phyloP scores from a whole-genome alignment of 2,888 invertebrate genomes.

The Cotesia congregata region DNA sequence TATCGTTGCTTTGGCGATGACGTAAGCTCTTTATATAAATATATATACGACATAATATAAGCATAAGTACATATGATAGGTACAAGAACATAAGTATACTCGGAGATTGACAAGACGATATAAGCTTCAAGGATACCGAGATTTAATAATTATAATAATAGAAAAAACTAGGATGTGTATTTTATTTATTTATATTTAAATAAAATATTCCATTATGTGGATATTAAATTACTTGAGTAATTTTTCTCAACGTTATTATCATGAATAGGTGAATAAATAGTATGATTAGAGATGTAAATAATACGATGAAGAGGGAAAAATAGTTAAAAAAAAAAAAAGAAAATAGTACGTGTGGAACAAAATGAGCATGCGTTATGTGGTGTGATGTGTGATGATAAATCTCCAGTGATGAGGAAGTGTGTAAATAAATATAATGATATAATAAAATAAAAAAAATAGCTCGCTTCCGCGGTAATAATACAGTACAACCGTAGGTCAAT shows the following conservation, averaged over 20 bases:
- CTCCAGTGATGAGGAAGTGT: not conserved
- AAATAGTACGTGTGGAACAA: not conserved
- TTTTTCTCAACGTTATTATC: not conserved
- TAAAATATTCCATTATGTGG: not conserved
- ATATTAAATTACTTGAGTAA: not conserved
- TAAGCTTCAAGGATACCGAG: not conserved
- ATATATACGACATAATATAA: not conserved
- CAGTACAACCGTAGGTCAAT: conserved; percentile 10
- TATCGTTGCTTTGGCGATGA: not conserved
- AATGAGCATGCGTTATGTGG: not conserved
- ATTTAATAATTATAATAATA: not conserved
- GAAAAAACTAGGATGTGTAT: not conserved
- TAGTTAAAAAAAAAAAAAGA: not conserved
- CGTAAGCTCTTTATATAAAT: not conserved
- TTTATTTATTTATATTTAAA: not conserved
- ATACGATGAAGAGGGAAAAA: not conserved
- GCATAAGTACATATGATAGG: not conserved
- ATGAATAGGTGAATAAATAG: not conserved
- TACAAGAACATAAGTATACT: not conserved
- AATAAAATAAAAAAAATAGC: not conserved
- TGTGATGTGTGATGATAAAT: not conserved
- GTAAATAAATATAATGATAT: not conserved
- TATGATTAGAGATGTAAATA: not conserved
- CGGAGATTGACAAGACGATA: not conserved
- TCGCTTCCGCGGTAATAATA: conserved; percentile 21